Base-by-base conservation (phyloP, 2,888 invertebrate species). In the Eurytoma californica region DNA sequence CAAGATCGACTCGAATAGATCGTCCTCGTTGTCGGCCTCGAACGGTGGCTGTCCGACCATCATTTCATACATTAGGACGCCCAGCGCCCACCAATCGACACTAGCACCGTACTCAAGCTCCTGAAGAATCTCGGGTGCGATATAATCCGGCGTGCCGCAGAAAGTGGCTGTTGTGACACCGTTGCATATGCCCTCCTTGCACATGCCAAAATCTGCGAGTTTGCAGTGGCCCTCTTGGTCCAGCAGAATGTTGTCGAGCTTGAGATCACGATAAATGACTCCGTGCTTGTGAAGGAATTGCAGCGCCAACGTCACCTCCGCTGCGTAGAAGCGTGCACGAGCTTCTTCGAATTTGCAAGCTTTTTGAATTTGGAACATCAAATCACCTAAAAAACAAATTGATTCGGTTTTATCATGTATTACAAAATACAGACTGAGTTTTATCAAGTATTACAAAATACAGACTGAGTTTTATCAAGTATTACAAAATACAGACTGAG, bases 101-200 rank as follows among this genome's bases (percentile, higher is more conserved):
- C 95, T 95, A 51, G 96, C 95, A 0, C 96, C 96, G 89, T 97
- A 97, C 88, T 98, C 96, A 86, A 97, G 92, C 91, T 98, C 98
- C 91, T 97, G 97, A 77, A 98, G 93, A 89, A 98, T 98, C 94
- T 98, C 98, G 3, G 99, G 99, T 55, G 99, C 99, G 84, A 99
- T 99, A 91, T 99, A 99, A 91, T 99, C 99, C 1, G 98, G 98
- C 58, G 98, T 99, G n/a, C 99, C 99, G 91, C 99, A 99, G 91
- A 99, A 99, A 0, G 99, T 99, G 60, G 97, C 96, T n/a, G 90
- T 90, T 30, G 97, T 95, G 74, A 94, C 93, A 39, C 97, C 97
- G 84, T 97, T 97, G n/a, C 93, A 89, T 86, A 98, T 97, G 72
- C 96, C 96, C 91, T 98, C 98, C 91, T 99, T 99, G 92, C 99